Evolutionary conservation across 1,140 invertebrate species (phyloP), one percentile per base, ranked within the genome.

Genomic region (Contarinia nasturtii): DNA sequence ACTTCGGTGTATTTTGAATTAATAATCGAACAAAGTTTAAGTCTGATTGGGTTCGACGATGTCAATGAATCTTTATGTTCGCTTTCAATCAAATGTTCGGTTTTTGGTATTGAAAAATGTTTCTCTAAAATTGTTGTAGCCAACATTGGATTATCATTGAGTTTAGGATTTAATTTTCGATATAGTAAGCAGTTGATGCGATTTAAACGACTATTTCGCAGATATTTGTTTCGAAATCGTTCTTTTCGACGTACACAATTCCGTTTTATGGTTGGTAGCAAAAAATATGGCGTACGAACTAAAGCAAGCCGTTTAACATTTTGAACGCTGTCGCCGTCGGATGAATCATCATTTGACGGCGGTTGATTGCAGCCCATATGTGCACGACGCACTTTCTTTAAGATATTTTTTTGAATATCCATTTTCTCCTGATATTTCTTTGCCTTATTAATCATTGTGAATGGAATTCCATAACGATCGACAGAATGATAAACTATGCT

Each of bases 201-300:
- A 19, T 36, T 43, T 17, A 48, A 43, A 27, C 47, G 3, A 19
- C 34, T 15, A 1, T 18, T 18, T 12, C 20, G 27, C 19, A 48
- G 20, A 44, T 43, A 33, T 43, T 34, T 43, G 43, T 44, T 48
- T 34, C 41, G 40, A 17, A 48, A 44, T 33, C 41, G 40, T 18
- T 48, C 47, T n/a, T n/a, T 43, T n/a, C 33, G 19, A 14, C 20
- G 27, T 2, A 41, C 21, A 33, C 43, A 15, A 18, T 40, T 37
- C 19, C 7, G 18, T 17, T 36, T 15, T 7, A 48, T 43, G 1
- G 40, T 18, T 20, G 47, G 47, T 7, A 48, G 34, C 1, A 19
- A 10, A 20, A 43, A 48, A 44, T 48, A 48, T 17, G 47, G 47
- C 2, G 47, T 48, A 20, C 33, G 22, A 36, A 48, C 19, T 14